These are phyloP conservation scores for Kryphioiulus occultus DNA, from an alignment of 2,888 invertebrate genomes.

Conservation along the genomic window DNA sequence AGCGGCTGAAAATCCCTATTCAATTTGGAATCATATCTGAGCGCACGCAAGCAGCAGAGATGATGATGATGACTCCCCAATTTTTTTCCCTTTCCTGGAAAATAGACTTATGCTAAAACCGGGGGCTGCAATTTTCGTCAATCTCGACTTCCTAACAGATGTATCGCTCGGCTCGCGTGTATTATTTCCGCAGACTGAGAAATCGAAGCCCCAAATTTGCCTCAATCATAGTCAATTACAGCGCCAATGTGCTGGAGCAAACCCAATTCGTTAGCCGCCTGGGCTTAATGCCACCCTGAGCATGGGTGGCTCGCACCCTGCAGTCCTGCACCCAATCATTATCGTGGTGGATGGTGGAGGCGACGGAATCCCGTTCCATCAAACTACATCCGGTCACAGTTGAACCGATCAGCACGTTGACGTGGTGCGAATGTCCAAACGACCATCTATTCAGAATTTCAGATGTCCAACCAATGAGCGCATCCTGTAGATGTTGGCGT, in stretches of 20 bases:
- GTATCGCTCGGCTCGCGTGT: background rate
- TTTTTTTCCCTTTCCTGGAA: constrained; percentile 11
- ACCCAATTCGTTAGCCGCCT: constrained; percentile 7
- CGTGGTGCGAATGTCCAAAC: background rate
- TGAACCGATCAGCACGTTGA: background rate
- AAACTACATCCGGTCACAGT: background rate
- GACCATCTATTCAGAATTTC: background rate
- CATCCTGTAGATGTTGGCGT: too few species aligned
- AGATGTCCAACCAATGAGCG: too few species aligned
- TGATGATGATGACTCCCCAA: constrained; percentile 29
- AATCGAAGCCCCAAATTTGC: constrained; percentile 31
- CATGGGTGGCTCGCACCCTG: background rate
- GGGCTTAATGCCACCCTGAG: constrained; percentile 3
- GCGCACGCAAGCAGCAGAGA: constrained; percentile 24
- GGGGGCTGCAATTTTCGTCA: constrained; percentile 11
- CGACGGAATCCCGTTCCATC: background rate
- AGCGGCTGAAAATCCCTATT: constrained; percentile 18
- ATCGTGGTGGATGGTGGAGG: background rate
- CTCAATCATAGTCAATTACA: background rate
- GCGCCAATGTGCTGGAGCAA: background rate
- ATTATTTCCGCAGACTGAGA: background rate
- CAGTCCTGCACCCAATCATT: background rate
- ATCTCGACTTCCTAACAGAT: constrained; percentile 19
- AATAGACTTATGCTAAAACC: background rate
- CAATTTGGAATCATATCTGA: constrained; percentile 18